Evolutionary conservation across 2,888 invertebrate genomes (phyloP), one percentile per base, ranked within the genome.

Genomic region (Cryptocephalus moraei): DNA sequence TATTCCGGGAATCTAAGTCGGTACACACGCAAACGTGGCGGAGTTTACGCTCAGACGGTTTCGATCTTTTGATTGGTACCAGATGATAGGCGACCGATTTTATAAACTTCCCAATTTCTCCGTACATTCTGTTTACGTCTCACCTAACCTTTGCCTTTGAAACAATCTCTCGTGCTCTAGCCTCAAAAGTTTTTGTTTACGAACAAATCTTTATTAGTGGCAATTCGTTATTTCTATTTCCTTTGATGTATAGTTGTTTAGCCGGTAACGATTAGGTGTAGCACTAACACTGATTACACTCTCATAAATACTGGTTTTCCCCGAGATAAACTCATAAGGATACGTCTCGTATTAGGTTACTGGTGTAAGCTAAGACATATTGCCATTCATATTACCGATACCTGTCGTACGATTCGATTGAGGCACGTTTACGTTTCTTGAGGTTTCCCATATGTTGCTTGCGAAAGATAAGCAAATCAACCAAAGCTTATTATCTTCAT

Each of bases 11-110:
- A 13, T 40, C 40, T 47, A 47, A 22, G 22, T 22, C 22, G 22
- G 22, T 22, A 22, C 22, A 22, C 22, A 22, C 53, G 47, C 53
- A 51, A 48, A 44, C 48, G 49, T 44, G 49, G 49, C 51, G 49
- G 50, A 51, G 53, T 54, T 54, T 54, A 54, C 50, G 43, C 47
- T 38, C 36, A 42, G 49, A 43, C 46, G 43, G 39, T 51, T 47
- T 48, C 49, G 51, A 53, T 45, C 44, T 46, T 44, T 49, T 54
- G 54, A 54, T 54, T 49, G 50, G 45, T 54, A 50, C 47, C 54
- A 54, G 54, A 54, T 54, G 54, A 54, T 54, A 45, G 49, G 46
- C 48, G 41, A 48, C 40, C 43, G 51, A 50, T 50, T 54, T 54
- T 50, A 54, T 54, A 54, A 54, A 54, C 51, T 51, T 53, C 47